Base-by-base conservation (phyloP, 2,113 vertebrate species). In the Monopterus albus region DNA sequence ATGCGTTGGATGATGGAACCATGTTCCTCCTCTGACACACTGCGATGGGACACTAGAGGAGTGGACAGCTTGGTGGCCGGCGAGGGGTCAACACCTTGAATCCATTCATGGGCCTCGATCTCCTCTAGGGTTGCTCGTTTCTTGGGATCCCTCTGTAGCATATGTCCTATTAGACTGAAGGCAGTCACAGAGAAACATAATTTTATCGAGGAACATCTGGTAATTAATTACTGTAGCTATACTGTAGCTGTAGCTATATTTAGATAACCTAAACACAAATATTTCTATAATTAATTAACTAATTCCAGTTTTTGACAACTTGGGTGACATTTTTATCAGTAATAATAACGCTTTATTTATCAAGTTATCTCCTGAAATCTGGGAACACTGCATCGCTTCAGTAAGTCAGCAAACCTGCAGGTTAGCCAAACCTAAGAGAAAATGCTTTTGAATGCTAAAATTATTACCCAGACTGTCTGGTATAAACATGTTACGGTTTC, bases 111-210 rank as follows among this genome's bases (percentile, higher is more conserved):
- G 61, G 91, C 91, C 87, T 97, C 95, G 15, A 99, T 99, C 88
- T 97, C 95, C 61, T 97, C 96, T 33, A 98, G 86, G 8, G 96
- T 98, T 0, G 98, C 97, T 67, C 98, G 94, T 78, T 92, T 93
- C 88, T 96, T 98, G 0, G 98, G 98, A 65, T 99, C 98, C 83
- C 98, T 94, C 93, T 98, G 97, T 51, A 99, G 92, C 98, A 99
- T 99, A 58, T 92, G 95, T 58, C 95, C 96, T 79, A 99, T 99
- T 2, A 99, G 92, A 92, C 98, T 99, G 84, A 52, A 76, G 60
- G 55, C 42, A 33, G 53, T 15, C 31, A 75, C 23, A 62, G 28
- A 6, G 20, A 18, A 33, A n/a, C 29, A 58, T 28, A 64, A 17
- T n/a, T 18, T 70, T 5, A 36, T 0, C 6, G 63, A 47, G 43